Evolutionary conservation across 2,888 invertebrate species (phyloP), one percentile per base, ranked within the genome.

Genomic region (Molorchus minor): DNA sequence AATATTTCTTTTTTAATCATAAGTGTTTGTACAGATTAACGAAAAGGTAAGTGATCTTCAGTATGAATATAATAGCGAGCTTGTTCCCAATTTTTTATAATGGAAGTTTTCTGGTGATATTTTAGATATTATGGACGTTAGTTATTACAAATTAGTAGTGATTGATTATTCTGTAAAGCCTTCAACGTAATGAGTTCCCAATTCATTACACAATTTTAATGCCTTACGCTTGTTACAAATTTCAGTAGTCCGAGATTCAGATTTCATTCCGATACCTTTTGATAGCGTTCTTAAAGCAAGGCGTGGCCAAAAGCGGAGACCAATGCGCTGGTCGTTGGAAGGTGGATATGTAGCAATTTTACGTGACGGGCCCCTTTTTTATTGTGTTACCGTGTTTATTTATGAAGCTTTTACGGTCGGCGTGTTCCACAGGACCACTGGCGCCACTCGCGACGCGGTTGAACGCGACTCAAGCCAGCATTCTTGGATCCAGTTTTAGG

Each of bases 351-450:
- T 60, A 55, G 66, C 68, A 52, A 62, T 70, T 68, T 72, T 71
- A 68, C 70, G 70, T 71, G 71, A 71, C 70, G 68, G 69, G 63
- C 65, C 57, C 56, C 65, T 61, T 72, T 74, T 72, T 75, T 74
- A 74, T 77, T 74, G 70, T 70, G 60, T 65, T 67, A 47, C 56
- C 36, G 54, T 66, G 69, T 68, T 76, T 77, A 77, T 77, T 77
- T 77, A 77, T 77, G 74, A 71, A 67, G 71, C 77, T 76, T 77
- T 77, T 77, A 77, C 75, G 62, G 72, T 66, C 71, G 70, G 73
- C 69, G 68, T 65, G 71, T 71, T 52, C 69, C 61, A 63, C 70
- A 75, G 73, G 75, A 77, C 69, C 70, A 58, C 69, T 76, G 77
- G 77, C 77, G 77, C 77, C 77, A 75, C 70, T 65, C 66, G 62